phyloP scores from a whole-genome alignment of 2,113 vertebrate species.

The Oryzias celebensis region DNA sequence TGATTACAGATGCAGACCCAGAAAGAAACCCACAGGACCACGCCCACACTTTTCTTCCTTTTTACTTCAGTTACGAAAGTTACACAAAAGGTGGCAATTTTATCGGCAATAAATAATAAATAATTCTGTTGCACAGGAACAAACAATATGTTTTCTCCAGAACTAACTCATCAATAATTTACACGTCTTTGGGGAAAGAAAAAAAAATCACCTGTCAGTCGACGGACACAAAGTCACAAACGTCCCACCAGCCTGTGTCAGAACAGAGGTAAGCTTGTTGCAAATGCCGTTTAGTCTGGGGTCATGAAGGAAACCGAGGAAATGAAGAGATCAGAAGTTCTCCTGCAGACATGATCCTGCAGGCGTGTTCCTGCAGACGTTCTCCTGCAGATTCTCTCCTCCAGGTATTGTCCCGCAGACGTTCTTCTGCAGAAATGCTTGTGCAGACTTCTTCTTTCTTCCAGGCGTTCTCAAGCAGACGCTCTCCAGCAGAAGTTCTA shows the following conservation, averaged over 20 bases:
- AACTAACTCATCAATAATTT: conserved; percentile 85
- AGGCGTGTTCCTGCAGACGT: too few relatives aligned
- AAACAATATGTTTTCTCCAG: conserved; percentile 83
- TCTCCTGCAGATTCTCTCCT: too few relatives aligned
- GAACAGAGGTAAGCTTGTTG: conserved; percentile 99
- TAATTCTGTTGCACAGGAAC: conserved; percentile 93
- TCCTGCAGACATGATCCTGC: conserved; percentile 30
- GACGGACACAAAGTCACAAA: conserved; percentile 88
- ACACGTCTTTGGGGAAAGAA: conserved; percentile 93
- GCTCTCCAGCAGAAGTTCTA: too few relatives aligned
- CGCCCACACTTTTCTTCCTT: conserved; percentile 36
- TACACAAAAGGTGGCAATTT: conserved; percentile 98
- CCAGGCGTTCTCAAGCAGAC: too few relatives aligned
- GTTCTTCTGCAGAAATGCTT: too few relatives aligned
- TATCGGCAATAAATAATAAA: conserved; percentile 99
- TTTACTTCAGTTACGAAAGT: conserved; percentile 94
- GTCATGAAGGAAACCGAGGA: conserved; percentile 79
- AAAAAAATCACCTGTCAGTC: conserved; percentile 67
- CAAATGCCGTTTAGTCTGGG: conserved; percentile 85
- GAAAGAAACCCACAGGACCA: too few relatives aligned
- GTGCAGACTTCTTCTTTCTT: too few relatives aligned
- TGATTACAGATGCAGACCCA: too few relatives aligned
- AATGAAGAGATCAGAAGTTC: conserved; percentile 66
- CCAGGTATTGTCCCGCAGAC: too few relatives aligned
- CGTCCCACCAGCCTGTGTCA: conserved; percentile 89